Base-by-base conservation (phyloP, 2,888 invertebrate species). In the Dasysyrphus tricinctus region DNA sequence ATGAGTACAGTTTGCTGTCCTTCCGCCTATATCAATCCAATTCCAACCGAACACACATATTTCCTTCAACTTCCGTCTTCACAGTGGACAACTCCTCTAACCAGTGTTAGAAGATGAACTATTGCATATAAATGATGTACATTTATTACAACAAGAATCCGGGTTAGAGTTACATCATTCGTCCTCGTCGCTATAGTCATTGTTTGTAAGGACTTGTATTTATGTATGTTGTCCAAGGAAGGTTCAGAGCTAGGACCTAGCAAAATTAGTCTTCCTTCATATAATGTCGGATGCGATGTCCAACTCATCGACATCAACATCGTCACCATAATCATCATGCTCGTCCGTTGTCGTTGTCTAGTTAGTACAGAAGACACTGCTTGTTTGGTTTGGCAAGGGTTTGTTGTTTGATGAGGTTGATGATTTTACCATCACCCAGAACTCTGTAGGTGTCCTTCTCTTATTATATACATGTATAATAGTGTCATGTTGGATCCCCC, bases 111-210 rank as follows among this genome's bases (percentile, higher is more conserved):
- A 78, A 85, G 85, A 85, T 85, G 85, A 85, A 85, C 85, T 85
- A 85, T 85, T 77, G 85, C 69, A 85, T 81, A 85, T 81, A 85
- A 85, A 85, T 85, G 81, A 77, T 81, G 77, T 81, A 85, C 85
- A 85, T 85, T 85, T 85, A 85, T 85, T 78, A 85, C 81, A 42
- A 85, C 85, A 85, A 77, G 77, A 74, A 85, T 81, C 77, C 77
- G 85, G 81, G 81, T 85, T 85, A 81, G 81, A 85, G 81, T 85
- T 81, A 85, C 85, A 81, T 74, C 77, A 85, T 85, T 85, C 81
- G 81, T 85, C 73, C 61, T 77, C 51, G 56, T 57, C 34, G 69
- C 5, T 12, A n/a, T n/a, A 39, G 24, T 11, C 14, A 37, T 44
- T 42, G 65, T 56, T 34, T 32, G 65, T 75, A 56, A 32, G 57